A percentile compares a stretch with the other conserved stretches of the same genome.
Conservation (phyloP, 2,888 invertebrate species). For the Drosophila koepferae region DNA sequence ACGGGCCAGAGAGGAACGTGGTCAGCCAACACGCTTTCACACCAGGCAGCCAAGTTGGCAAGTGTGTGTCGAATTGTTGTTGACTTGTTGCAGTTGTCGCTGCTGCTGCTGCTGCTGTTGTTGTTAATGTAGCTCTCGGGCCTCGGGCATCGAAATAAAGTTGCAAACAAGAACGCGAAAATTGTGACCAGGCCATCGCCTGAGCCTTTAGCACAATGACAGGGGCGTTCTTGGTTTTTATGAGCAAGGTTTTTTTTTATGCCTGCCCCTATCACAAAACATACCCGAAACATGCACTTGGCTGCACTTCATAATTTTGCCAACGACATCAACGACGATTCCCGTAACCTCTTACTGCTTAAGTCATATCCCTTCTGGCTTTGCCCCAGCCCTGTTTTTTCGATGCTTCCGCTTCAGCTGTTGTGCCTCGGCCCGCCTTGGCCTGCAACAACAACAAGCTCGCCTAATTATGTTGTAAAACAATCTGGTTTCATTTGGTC, state of each 20-base stretch:
- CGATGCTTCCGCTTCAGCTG: slow-evolving; percentile 1
- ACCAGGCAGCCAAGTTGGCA: slow-evolving; percentile 70
- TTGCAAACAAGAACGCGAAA: slow-evolving; percentile 60
- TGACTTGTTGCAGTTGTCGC: slow-evolving; percentile 74
- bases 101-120: slow-evolving; percentile 36
- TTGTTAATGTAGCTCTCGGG: slow-evolving; percentile 56
- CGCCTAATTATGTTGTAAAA: slow-evolving; percentile 79
- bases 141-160: slow-evolving; percentile 71
- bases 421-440: slow-evolving; percentile 43
- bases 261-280: slow-evolving; percentile 50
- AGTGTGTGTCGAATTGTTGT: slow-evolving; percentile 77
- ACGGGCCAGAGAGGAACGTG: slow-evolving; percentile 25
- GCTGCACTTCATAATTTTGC: slow-evolving; percentile 70
- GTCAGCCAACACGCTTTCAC: slow-evolving; percentile 74
- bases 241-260: slow-evolving; percentile 56
- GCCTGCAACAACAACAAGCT: slow-evolving; percentile 54
- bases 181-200: slow-evolving; percentile 25
- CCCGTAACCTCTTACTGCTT: neutral
- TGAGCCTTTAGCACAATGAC: slow-evolving; percentile 52
- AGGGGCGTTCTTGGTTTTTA: slow-evolving; percentile 58
- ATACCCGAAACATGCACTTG: slow-evolving; percentile 68
- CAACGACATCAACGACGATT: slow-evolving; percentile 24
- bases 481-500: slow-evolving; percentile 64
- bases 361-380: neutral
- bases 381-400: neutral